These are phyloP conservation scores for Melanerpes formicivorus DNA, from an alignment of 2,113 vertebrate species.

Conservation along the genomic window DNA sequence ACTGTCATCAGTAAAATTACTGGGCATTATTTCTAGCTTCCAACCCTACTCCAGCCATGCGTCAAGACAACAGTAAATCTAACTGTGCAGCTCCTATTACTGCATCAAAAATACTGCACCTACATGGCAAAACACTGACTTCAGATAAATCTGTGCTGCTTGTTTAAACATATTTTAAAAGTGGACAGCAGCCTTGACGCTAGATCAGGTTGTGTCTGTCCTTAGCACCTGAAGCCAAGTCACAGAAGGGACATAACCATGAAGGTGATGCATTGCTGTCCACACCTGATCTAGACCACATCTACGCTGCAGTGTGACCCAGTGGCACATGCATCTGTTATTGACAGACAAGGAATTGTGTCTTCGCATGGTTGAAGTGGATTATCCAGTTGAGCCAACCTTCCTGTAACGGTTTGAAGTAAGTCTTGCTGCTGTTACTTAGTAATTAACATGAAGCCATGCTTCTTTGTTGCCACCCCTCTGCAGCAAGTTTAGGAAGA, in stretches of 20 bases:
- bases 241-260: not conserved
- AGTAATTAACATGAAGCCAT: fast-evolving
- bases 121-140: not conserved
- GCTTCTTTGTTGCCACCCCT: fast-evolving
- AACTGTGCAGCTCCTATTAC: not conserved
- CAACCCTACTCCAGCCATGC: fast-evolving
- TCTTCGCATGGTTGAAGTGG: not conserved
- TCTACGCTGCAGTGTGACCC: not conserved
- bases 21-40: not conserved
- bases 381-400: fast-evolving
- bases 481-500: too few species aligned
- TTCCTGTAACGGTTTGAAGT: not conserved
- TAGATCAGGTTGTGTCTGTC: not conserved
- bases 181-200: not conserved
- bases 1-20: not conserved
- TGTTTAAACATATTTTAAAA: not conserved
- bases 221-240: fast-evolving
- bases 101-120: not conserved
- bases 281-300: not conserved
- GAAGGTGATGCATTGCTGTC: not conserved
- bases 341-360: fast-evolving
- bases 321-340: fast-evolving
- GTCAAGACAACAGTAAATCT: not conserved
- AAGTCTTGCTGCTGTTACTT: not conserved
- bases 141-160: not conserved